Evolutionary conservation across 2,888 invertebrate genomes (phyloP).

Genomic region (Leucania comma): DNA sequence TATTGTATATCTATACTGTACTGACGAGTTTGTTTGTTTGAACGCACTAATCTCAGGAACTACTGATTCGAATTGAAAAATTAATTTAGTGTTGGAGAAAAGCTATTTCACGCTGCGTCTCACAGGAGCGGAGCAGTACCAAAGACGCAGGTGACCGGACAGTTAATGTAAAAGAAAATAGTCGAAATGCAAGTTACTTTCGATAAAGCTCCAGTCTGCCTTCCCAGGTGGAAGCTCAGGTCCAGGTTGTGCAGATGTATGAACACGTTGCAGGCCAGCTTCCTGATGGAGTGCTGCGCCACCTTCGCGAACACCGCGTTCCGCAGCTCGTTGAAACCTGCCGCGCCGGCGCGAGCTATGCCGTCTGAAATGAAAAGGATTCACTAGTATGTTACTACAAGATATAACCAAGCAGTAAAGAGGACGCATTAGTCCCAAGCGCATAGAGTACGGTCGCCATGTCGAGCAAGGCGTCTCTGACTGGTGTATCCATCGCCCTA

Average conservation of each 20-base stretch:
- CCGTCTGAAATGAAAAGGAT: constrained; percentile 94
- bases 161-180: too few species aligned
- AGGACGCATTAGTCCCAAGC: constrained; percentile 94
- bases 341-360: constrained; percentile 96
- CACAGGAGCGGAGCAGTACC: too few species aligned
- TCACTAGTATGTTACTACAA: background rate
- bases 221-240: constrained; percentile 97
- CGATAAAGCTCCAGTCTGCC: constrained; percentile 98
- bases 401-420: constrained; percentile 96
- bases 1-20: too few species aligned
- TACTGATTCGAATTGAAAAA: too few species aligned
- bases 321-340: constrained; percentile 98
- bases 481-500: background rate
- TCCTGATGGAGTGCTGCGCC: constrained; percentile 98
- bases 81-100: too few species aligned
- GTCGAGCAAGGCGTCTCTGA: too few species aligned
- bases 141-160: too few species aligned
- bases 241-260: constrained; percentile 98
- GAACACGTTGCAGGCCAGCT: constrained; percentile 98
- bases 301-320: constrained; percentile 99
- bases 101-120: too few species aligned
- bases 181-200: constrained; percentile 91
- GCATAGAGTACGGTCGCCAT: constrained; percentile 92
- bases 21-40: too few species aligned
- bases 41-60: too few species aligned